Evolutionary conservation across 2,113 vertebrate genomes (phyloP).

Genomic region (Myotis brandtii): DNA sequence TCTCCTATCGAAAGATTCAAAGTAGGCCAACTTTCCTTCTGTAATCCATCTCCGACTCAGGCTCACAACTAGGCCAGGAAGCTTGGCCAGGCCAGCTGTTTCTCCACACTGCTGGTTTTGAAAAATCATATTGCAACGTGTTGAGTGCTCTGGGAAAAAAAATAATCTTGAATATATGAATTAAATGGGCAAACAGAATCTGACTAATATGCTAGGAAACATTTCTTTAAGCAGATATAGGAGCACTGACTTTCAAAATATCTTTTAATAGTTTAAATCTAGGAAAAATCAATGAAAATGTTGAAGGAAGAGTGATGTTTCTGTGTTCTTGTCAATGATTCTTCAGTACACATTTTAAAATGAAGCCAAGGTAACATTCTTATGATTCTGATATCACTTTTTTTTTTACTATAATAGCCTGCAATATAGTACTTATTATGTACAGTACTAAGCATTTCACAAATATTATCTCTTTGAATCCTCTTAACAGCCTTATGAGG

Average conservation of each 20-base stretch:
- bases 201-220: not conserved
- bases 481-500: not conserved
- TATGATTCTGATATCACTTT: not conserved
- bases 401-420: not conserved
- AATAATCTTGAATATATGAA: not conserved
- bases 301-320: not conserved
- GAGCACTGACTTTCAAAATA: not conserved
- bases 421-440: not conserved
- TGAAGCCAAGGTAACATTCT: not conserved
- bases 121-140: not conserved
- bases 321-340: not conserved
- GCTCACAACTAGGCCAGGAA: slow-evolving; percentile 32
- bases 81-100: slow-evolving; percentile 13
- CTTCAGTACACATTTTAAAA: not conserved
- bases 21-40: slow-evolving; percentile 66
- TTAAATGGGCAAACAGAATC: not conserved
- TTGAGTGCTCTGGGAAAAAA: not conserved
- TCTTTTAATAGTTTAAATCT: slow-evolving; percentile 21
- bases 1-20: slow-evolving; percentile 8
- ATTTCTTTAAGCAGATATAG: not conserved
- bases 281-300: not conserved
- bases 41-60: slow-evolving; percentile 27
- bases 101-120: not conserved
- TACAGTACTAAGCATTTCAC: not conserved
- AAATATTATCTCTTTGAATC: not conserved